Conservation (phyloP, 1,140 invertebrate species). For the Ephestia elutella region DNA sequence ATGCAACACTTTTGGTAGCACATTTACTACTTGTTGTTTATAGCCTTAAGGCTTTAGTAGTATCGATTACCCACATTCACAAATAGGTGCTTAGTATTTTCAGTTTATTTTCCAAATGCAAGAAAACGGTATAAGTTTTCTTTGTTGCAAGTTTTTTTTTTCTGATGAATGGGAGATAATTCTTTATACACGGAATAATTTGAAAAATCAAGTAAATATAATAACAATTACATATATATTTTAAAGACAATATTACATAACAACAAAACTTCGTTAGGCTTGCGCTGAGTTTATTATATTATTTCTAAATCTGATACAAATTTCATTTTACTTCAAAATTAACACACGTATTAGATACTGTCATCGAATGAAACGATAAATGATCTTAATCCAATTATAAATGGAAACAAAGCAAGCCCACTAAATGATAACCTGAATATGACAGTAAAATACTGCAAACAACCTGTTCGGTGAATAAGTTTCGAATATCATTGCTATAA, state of each 20-base stretch:
- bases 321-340: not conserved
- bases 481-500: not conserved
- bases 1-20: not conserved
- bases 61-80: too few relatives aligned
- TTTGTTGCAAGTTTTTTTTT: too few relatives aligned
- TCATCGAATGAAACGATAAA: constrained; percentile 3
- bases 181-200: too few relatives aligned
- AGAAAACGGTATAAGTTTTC: too few relatives aligned
- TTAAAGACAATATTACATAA: too few relatives aligned
- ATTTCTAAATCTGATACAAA: not conserved
- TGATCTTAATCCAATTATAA: constrained; percentile 5
- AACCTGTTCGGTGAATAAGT: not conserved
- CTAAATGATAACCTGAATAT: not conserved
- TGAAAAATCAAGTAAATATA: too few relatives aligned
- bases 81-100: too few relatives aligned
- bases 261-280: too few relatives aligned
- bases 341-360: not conserved
- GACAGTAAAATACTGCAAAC: not conserved
- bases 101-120: too few relatives aligned
- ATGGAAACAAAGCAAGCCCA: not conserved
- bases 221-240: too few relatives aligned
- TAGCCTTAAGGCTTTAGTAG: not conserved
- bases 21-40: not conserved
- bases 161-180: too few relatives aligned
- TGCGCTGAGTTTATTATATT: not conserved